Evolutionary conservation across 2,797 vertebrate genomes (phyloP), one percentile per base, ranked within the genome.

Genomic region (Micropoecilia bifurca): DNA sequence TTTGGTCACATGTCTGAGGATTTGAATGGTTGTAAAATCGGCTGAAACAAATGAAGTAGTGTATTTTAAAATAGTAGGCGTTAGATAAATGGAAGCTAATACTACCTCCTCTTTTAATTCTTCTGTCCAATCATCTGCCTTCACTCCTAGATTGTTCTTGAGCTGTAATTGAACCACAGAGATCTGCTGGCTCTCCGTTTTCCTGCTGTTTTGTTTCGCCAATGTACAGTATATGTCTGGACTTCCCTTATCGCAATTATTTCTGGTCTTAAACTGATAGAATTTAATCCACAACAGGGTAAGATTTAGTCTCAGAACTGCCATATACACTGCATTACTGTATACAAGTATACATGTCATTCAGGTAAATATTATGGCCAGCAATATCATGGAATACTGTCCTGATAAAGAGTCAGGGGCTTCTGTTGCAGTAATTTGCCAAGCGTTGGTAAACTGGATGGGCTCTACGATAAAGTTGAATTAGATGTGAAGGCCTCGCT

Each of bases 401-500:
- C 43, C 68, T 4, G 2, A 7, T 71, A 71, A 71, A 71, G 68
- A 71, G 68, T 28, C 45, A 8, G 41, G 43, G 68, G 68, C 41
- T 46, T 71, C 13, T 71, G 41, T 46, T 28, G 68, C 43, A 18
- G 13, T 71, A n/a, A 45, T 25, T 1, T 8, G 22, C 43, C 25
- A 46, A 71, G 68, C n/a, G 45, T 46, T 28, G 43, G 22, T 83
- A 61, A 75, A 33, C 22, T 22, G 45, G 68, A 33, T 9, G 6
- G 4, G 12, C 7, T 73, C 80, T 80, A 48, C 68, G 47, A 77
- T 16, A 53, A 47, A 30, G 41, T 10, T 55, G 73, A 82, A 72
- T 55, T 71, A 53, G 47, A 43, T 48, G 43, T 74, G 30, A 89
- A 80, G 84, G 78, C 82, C 84, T 82, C 73, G 75, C 16, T 48